These are phyloP conservation scores for Formica selysi DNA, from an alignment of 1,140 invertebrate genomes.

Conservation along the genomic window DNA sequence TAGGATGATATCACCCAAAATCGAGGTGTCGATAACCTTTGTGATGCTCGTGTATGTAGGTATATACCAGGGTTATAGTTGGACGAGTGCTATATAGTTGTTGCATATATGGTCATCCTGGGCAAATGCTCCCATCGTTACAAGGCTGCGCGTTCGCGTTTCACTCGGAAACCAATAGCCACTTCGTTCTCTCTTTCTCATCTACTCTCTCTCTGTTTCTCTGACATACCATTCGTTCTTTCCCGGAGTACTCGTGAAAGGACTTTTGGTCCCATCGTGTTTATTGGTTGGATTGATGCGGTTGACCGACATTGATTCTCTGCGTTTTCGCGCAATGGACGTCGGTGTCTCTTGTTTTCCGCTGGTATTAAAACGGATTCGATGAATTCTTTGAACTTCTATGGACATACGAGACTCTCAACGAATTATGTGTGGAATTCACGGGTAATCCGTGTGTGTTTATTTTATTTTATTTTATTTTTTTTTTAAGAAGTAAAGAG, in stretches of 20 bases:
- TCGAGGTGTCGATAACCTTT: conserved; percentile 52
- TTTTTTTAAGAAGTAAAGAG: not conserved
- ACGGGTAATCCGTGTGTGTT: too few relatives aligned
- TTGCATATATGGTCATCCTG: conserved; percentile 2
- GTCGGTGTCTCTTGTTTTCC: not conserved
- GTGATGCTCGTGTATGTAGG: not conserved
- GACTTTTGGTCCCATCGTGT: conserved; percentile 38
- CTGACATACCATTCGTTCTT: conserved; percentile 21
- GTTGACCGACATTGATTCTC: conserved; percentile 52
- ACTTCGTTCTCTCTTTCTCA: conserved; percentile 10
- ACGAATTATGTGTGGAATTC: not conserved
- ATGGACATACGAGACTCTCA: not conserved
- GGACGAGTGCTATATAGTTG: conserved; percentile 17
- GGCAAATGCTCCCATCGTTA: conserved; percentile 5
- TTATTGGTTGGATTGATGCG: conserved; percentile 60
- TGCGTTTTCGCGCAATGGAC: conserved; percentile 38
- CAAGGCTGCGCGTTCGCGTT: conserved; percentile 34
- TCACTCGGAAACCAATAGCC: conserved; percentile 30
- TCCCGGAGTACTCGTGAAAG: conserved; percentile 28
- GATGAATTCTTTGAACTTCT: not conserved
- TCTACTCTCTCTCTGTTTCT: conserved; percentile 9
- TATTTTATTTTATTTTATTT: too few relatives aligned
- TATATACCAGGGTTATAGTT: conserved; percentile 13
- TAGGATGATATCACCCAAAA: conserved; percentile 59
- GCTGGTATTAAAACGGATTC: conserved; percentile 10